Conservation (phyloP, 2,797 vertebrate genomes). For the Catharus ustulatus region DNA sequence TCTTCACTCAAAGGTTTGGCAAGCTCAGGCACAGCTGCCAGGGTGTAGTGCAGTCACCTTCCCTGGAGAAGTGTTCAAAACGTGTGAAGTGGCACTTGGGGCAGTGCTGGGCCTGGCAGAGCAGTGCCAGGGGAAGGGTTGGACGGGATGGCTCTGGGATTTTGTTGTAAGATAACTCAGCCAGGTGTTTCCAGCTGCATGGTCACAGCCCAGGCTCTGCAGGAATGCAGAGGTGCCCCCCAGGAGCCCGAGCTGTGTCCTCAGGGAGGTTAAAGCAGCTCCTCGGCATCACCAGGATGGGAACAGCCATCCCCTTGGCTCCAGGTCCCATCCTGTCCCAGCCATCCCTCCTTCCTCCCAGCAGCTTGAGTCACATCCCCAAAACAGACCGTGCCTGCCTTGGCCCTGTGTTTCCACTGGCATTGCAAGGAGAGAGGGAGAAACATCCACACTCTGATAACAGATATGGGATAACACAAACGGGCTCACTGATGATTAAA, state of each 20-base stretch:
- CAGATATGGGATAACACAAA: neutral
- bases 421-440: neutral
- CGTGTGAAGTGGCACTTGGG: accelerated
- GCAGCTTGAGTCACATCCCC: neutral
- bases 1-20: neutral
- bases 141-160: neutral
- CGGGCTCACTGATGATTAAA: accelerated
- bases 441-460: neutral
- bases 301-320: slow-evolving; percentile 48
- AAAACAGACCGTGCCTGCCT: neutral
- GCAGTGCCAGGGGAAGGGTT: neutral
- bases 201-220: neutral
- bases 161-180: accelerated
- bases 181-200: neutral
- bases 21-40: neutral
- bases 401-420: accelerated
- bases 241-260: neutral
- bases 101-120: neutral
- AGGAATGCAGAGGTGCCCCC: neutral
- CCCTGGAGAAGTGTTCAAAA: neutral
- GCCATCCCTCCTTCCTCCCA: slow-evolving; percentile 32
- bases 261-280: slow-evolving; percentile 8
- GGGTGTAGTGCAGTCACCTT: neutral
- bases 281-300: slow-evolving; percentile 2
- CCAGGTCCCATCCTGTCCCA: slow-evolving; percentile 40